phyloP scores from a whole-genome alignment of 2,888 invertebrate species.

The Erebia aethiops region DNA sequence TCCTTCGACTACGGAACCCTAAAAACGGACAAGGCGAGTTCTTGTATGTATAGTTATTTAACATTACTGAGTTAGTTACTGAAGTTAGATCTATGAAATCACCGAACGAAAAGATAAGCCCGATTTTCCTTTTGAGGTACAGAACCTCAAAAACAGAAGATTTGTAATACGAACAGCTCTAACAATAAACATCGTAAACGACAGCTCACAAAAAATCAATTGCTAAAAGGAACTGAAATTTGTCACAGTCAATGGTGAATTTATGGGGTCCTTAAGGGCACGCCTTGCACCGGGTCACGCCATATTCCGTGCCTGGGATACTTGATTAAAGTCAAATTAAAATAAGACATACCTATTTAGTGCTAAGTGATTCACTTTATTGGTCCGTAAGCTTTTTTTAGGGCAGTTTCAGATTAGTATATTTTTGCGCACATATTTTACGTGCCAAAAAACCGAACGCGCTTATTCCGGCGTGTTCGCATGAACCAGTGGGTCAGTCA shows the following conservation, averaged over 20 bases:
- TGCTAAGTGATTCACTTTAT: constrained; percentile 1
- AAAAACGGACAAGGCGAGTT: no score
- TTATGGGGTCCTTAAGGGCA: constrained; percentile 40
- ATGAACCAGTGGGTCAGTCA: no score
- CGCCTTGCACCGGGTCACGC: constrained; percentile 57
- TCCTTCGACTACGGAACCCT: no score
- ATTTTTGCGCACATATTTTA: no score
- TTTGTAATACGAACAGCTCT: neutral
- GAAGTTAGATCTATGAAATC: no score
- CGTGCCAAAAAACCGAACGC: no score
- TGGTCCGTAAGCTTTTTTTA: constrained; percentile 62
- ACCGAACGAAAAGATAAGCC: no score
- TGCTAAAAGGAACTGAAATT: constrained; percentile 37
- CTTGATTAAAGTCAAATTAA: constrained; percentile 60
- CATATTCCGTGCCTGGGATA: constrained; percentile 64
- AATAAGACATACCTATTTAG: constrained; percentile 43
- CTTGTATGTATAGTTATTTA: no score
- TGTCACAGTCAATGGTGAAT: constrained; percentile 42
- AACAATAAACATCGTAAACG: constrained; percentile 1
- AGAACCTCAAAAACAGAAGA: neutral
- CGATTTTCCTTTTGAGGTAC: no score
- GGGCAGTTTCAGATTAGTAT: no score
- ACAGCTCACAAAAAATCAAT: constrained; percentile 23
- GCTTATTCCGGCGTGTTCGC: no score
- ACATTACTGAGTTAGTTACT: no score